Conservation (phyloP, 1,140 invertebrate species). For the Battus philenor region DNA sequence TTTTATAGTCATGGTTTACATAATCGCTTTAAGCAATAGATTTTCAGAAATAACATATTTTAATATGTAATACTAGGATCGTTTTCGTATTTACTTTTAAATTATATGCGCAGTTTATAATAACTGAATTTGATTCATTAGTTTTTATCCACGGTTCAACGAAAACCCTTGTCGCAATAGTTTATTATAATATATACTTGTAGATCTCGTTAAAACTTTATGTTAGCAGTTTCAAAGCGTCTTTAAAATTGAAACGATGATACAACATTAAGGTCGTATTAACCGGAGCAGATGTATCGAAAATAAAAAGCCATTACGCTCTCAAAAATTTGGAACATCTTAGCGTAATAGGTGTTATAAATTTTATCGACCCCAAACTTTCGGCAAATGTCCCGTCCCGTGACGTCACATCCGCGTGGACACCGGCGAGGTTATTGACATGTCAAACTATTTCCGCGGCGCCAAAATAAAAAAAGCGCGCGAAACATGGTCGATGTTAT, state of each 20-base stretch:
- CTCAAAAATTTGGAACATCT: slow-evolving; percentile 43
- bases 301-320: slow-evolving; percentile 41
- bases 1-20: too few species aligned
- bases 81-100: too few species aligned
- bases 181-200: too few species aligned
- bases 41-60: too few species aligned
- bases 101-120: too few species aligned
- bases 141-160: too few species aligned
- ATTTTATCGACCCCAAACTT: slow-evolving; percentile 67
- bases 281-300: slow-evolving; percentile 18
- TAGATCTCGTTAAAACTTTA: too few species aligned
- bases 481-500: slow-evolving; percentile 29
- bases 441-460: slow-evolving; percentile 69
- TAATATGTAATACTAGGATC: too few species aligned
- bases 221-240: too few species aligned
- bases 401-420: slow-evolving; percentile 60
- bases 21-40: too few species aligned
- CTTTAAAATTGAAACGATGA: slow-evolving; percentile 8
- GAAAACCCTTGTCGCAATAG: too few species aligned
- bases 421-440: slow-evolving; percentile 72
- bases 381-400: slow-evolving; percentile 44
- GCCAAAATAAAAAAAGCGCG: slow-evolving; percentile 71
- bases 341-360: slow-evolving; percentile 48
- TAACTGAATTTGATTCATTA: too few species aligned
- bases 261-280: neutral